Percentiles rank a stretch among this genome's conserved stretches.
These are phyloP conservation scores for Rostratula benghalensis DNA, from an alignment of 2,113 vertebrate genomes.

Conservation along the genomic window DNA sequence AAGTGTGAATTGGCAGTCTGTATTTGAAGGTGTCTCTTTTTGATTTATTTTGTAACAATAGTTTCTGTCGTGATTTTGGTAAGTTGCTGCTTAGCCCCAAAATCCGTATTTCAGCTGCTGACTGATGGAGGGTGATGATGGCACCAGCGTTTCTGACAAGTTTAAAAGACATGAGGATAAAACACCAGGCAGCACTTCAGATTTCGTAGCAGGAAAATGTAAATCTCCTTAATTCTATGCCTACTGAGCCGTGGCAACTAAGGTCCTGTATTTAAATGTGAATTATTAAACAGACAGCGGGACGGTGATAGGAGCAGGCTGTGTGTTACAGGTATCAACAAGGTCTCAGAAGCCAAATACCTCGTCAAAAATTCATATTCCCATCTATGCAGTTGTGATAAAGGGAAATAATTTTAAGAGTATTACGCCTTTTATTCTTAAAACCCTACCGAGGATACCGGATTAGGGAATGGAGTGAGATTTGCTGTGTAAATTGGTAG, in stretches of 20 bases:
- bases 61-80: background rate
- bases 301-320: conserved; percentile 7
- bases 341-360: conserved; percentile 35
- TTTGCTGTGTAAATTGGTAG: background rate
- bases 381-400: background rate
- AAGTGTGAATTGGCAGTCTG: background rate
- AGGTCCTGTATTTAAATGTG: conserved; percentile 43
- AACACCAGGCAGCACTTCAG: conserved; percentile 4
- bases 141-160: conserved; percentile 19
- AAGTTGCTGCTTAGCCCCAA: background rate
- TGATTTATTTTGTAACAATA: background rate
- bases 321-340: conserved; percentile 25
- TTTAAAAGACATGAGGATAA: conserved; percentile 19
- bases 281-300: conserved; percentile 33
- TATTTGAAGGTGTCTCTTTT: background rate
- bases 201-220: conserved; percentile 34
- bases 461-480: background rate
- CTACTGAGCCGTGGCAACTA: conserved; percentile 17
- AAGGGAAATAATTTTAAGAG: conserved; percentile 27
- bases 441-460: background rate
- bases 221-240: conserved; percentile 59
- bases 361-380: conserved; percentile 42
- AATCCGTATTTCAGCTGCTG: background rate
- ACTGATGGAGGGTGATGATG: background rate
- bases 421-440: conserved; percentile 25